Conservation (phyloP, 2,113 vertebrate species). For the Columbina picui region DNA sequence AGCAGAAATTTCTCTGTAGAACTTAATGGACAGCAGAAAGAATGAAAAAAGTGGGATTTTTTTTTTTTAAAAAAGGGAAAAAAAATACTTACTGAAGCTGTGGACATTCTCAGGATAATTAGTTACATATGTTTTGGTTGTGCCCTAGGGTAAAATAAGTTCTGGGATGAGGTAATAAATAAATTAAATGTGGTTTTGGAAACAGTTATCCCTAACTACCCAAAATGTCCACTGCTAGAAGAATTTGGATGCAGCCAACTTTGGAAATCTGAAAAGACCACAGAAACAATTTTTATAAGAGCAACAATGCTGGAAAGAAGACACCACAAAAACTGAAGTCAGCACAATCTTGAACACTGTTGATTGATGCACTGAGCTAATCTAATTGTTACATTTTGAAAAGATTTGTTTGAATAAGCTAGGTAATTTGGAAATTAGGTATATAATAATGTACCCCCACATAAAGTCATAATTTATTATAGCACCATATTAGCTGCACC, state of each 20-base stretch:
- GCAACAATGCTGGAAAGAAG: slow-evolving; percentile 21
- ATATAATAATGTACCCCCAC: background rate
- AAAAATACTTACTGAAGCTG: slow-evolving; percentile 31
- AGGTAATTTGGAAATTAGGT: slow-evolving; percentile 20
- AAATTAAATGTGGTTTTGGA: slow-evolving; percentile 71
- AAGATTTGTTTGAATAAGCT: slow-evolving; percentile 32
- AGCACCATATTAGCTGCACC: background rate
- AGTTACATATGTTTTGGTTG: slow-evolving; percentile 71
- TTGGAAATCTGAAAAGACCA: slow-evolving; percentile 44
- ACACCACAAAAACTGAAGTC: slow-evolving; percentile 31
- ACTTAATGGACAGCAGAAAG: background rate
- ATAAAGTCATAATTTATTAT: background rate
- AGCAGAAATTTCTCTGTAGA: background rate
- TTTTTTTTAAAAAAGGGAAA: background rate
- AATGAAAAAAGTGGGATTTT: slow-evolving; percentile 36
- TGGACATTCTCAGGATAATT: slow-evolving; percentile 69
- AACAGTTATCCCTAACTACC: slow-evolving; percentile 58
- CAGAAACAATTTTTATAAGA: slow-evolving; percentile 38
- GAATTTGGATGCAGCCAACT: slow-evolving; percentile 26
- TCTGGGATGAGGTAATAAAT: slow-evolving; percentile 73
- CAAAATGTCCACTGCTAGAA: slow-evolving; percentile 60
- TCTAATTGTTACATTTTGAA: slow-evolving; percentile 21
- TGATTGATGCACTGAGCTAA: slow-evolving; percentile 29
- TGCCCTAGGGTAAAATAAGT: slow-evolving; percentile 69
- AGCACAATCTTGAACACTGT: slow-evolving; percentile 24